Percentiles rank a stretch among this genome's conserved stretches.
These are phyloP conservation scores for Turdus rufiventris DNA, from an alignment of 2,113 vertebrate species.

Conservation along the genomic window DNA sequence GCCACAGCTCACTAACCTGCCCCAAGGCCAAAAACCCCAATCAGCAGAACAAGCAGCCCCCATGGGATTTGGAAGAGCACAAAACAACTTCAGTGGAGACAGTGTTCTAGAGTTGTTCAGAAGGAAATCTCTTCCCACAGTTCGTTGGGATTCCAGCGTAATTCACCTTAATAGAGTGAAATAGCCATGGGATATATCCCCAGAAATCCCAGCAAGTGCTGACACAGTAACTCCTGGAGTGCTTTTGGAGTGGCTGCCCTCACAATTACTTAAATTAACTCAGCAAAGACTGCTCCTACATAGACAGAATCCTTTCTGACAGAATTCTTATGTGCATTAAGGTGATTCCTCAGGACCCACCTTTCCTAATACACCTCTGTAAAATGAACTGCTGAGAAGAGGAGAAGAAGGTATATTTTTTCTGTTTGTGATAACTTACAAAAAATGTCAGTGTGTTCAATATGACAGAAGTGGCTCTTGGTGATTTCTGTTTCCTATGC, in stretches of 20 bases:
- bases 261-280: constrained; percentile 1
- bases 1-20: not conserved
- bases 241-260: not conserved
- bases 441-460: not conserved
- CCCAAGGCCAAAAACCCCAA: not conserved
- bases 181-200: not conserved
- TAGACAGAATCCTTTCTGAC: not conserved
- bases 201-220: constrained; percentile 30
- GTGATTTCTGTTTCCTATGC: not conserved
- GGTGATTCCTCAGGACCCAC: not conserved
- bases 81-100: not conserved
- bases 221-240: not conserved
- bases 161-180: constrained; percentile 7
- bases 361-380: not conserved
- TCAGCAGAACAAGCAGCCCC: not conserved
- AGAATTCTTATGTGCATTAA: not conserved
- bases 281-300: not conserved
- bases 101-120: not conserved
- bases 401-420: not conserved
- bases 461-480: not conserved
- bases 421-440: not conserved
- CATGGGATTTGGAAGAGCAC: not conserved
- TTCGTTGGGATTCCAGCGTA: not conserved
- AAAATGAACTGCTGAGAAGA: not conserved
- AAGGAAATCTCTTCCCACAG: not conserved